Percentiles rank a stretch among this genome's conserved stretches.
Evolutionary conservation across 2,888 invertebrate species (phyloP).

Genomic region (Melanotus villosus): DNA sequence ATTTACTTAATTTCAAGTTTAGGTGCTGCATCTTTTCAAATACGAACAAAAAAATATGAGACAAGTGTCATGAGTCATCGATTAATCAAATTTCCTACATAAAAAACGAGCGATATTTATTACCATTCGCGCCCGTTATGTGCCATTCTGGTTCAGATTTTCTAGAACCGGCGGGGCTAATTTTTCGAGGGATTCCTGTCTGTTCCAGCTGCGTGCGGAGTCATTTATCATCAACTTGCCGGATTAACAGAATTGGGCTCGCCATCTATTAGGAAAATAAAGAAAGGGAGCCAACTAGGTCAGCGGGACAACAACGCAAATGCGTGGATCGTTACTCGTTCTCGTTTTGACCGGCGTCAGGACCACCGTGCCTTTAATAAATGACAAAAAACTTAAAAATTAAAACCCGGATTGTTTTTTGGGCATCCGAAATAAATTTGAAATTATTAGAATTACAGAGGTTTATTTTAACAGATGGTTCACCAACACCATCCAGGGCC

Average conservation of each 20-base stretch:
- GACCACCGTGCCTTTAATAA: conserved; percentile 3
- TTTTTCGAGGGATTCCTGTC: conserved; percentile 30
- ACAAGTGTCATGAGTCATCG: not conserved
- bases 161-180: conserved; percentile 20
- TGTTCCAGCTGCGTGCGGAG: conserved; percentile 27
- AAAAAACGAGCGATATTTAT: conserved; percentile 21
- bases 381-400: not conserved
- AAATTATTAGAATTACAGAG: too few species aligned
- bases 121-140: conserved; percentile 21
- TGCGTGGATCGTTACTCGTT: conserved; percentile 42
- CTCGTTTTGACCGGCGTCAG: conserved; percentile 22
- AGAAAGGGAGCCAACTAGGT: conserved; percentile 36
- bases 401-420: not conserved
- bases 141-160: conserved; percentile 29
- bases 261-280: conserved; percentile 40
- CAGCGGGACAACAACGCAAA: conserved; percentile 41
- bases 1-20: too few species aligned
- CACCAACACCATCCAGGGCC: too few species aligned
- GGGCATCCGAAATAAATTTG: too few species aligned
- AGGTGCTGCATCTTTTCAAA: too few species aligned
- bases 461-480: too few species aligned
- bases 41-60: not conserved
- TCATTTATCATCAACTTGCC: conserved; percentile 39
- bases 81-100: conserved; percentile 25
- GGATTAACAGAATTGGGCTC: conserved; percentile 39